Evolutionary conservation across 2,113 vertebrate genomes (phyloP).

Genomic region (Oreocharis arfaki): DNA sequence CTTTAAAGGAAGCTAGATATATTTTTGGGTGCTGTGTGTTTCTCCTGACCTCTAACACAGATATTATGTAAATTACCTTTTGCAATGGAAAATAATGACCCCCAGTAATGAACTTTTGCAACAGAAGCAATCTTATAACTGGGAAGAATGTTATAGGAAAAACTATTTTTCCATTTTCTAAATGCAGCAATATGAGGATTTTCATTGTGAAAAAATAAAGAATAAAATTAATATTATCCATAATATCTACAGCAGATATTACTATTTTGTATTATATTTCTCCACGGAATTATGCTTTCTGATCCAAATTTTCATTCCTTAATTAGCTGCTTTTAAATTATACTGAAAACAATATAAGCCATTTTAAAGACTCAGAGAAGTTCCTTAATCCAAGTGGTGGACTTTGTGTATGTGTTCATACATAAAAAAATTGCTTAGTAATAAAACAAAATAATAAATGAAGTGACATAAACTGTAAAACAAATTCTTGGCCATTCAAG

Average conservation of each 20-base stretch:
- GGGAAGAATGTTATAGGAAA: not conserved
- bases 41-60: not conserved
- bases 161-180: not conserved
- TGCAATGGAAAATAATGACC: not conserved
- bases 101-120: not conserved
- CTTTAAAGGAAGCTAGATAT: not conserved
- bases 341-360: not conserved
- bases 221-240: not conserved
- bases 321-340: not conserved
- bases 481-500: not conserved
- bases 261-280: not conserved
- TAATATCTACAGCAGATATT: not conserved
- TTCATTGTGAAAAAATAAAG: not conserved
- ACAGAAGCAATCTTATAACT: not conserved
- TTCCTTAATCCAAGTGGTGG: not conserved
- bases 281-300: not conserved
- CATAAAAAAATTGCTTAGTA: not conserved
- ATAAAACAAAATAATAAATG: not conserved
- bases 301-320: not conserved
- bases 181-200: not conserved
- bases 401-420: not conserved
- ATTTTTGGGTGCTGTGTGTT: not conserved
- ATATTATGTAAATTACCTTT: not conserved
- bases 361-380: not conserved
- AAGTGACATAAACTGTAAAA: not conserved